Conservation (phyloP, 2,797 vertebrate genomes). For the Malurus splendens region DNA sequence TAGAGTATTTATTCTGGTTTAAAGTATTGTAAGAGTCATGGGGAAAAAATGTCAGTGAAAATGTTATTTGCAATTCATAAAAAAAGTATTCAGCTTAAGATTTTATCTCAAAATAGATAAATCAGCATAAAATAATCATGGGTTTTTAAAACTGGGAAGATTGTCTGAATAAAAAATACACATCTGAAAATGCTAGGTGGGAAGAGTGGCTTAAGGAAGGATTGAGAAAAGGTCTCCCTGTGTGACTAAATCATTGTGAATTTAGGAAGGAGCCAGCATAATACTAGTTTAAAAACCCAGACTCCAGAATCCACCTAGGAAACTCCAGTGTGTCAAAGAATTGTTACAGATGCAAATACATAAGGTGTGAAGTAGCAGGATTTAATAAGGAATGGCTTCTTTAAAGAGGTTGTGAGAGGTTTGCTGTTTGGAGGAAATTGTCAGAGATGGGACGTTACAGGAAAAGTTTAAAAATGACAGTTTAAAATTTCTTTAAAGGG, state of each 20-base stretch:
- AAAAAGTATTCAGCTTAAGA: background rate
- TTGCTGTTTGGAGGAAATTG: background rate
- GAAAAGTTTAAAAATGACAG: background rate
- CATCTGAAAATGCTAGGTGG: background rate
- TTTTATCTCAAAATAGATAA: background rate
- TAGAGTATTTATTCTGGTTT: background rate
- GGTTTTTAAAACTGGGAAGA: background rate
- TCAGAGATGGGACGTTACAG: background rate
- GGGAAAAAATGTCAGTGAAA: background rate
- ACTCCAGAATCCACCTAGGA: background rate
- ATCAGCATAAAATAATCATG: background rate
- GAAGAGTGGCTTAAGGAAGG: background rate
- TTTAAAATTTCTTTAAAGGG: background rate
- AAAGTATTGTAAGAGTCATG: background rate
- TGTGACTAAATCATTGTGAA: background rate
- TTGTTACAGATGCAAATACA: background rate
- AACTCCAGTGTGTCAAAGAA: background rate
- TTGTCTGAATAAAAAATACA: background rate
- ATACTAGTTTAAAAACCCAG: background rate
- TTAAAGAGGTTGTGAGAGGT: background rate
- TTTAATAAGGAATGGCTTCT: background rate
- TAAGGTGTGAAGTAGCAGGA: background rate
- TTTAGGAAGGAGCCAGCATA: background rate
- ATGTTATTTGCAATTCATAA: background rate
- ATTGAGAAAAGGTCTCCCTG: background rate